Base-by-base conservation (phyloP, 2,113 vertebrate genomes). In the Megalops atlanticus region DNA sequence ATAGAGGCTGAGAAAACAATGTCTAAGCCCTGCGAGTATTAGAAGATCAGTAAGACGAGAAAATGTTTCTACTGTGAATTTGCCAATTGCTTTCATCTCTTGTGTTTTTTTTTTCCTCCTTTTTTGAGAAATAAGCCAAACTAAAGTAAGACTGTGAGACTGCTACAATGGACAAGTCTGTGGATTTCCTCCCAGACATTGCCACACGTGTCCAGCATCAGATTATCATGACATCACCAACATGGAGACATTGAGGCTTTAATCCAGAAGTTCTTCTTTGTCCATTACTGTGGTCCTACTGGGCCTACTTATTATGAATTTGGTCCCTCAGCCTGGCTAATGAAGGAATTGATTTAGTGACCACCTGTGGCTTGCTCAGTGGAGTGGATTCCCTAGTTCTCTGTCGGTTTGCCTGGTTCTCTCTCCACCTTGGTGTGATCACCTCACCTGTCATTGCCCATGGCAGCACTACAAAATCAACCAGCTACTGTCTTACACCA, bases 61-160 rank as follows among this genome's bases (percentile, higher is more conserved):
- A 68, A 68, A 68, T 18, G 35, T 47, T 54, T 49, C 76, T n/a
- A 45, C 33, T 36, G 45, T 76, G 35, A 58, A 58, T 77, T 54
- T 52, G 18, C 45, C 16, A 72, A 38, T 7, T 35, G 35, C 70
- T 73, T 38, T n/a, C 31, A 33, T 73, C 15, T 73, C 36, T 39
- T 21, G 45, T 3, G 18, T 68, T 68, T 24, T 4, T 68, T 8
- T 68, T 24, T 11, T 54, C 49, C 49, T n/a, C n/a, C n/a, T 45
- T 45, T 45, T 10, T 6, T 45, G 43, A 10, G 14, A 68, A 68
- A 5, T 14, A 58, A 16, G 54, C 24, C 3, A 16, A 58, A 58
- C 14, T 58, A 58, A n/a, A 16, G 15, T 5, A 21, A 58, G 54
- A 58, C 4, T 16, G 31, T 18, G n/a, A 36, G 31, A 1, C 14